Conservation (phyloP, 2,797 vertebrate species). For the Taenioides sp. region DNA sequence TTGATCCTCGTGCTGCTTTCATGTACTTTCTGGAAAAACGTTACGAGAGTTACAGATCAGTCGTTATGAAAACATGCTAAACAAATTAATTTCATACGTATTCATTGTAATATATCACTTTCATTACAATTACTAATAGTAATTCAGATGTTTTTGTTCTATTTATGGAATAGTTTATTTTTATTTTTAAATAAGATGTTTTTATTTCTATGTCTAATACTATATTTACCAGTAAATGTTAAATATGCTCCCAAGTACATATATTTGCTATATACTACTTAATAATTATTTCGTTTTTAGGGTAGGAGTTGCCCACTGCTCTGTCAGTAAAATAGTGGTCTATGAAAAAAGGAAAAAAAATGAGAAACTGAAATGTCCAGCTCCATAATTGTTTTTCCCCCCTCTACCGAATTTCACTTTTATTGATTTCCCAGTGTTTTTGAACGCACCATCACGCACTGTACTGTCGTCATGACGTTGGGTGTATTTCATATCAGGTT, state of each 20-base stretch:
- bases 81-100: not conserved
- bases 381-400: not conserved
- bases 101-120: not conserved
- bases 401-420: not conserved
- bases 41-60: too few species aligned
- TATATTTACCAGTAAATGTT: not conserved
- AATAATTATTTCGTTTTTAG: not conserved
- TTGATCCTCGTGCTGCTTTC: conserved; percentile 52
- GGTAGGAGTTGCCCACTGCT: not conserved
- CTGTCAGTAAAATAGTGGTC: not conserved
- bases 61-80: not conserved
- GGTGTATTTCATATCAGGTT: conserved; percentile 30
- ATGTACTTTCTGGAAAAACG: conserved; percentile 3
- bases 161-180: too few species aligned
- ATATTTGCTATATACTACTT: not conserved
- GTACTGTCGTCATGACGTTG: conserved; percentile 47
- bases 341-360: not conserved
- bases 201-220: not conserved
- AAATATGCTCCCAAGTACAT: not conserved
- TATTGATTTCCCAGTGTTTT: not conserved
- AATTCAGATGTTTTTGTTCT: not conserved
- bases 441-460: conserved; percentile 45
- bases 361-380: not conserved
- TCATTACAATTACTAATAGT: not conserved
- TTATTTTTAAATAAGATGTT: too few species aligned